Evolutionary conservation across 2,113 vertebrate genomes (phyloP), one percentile per base, ranked within the genome.

Genomic region (Excalfactoria chinensis): DNA sequence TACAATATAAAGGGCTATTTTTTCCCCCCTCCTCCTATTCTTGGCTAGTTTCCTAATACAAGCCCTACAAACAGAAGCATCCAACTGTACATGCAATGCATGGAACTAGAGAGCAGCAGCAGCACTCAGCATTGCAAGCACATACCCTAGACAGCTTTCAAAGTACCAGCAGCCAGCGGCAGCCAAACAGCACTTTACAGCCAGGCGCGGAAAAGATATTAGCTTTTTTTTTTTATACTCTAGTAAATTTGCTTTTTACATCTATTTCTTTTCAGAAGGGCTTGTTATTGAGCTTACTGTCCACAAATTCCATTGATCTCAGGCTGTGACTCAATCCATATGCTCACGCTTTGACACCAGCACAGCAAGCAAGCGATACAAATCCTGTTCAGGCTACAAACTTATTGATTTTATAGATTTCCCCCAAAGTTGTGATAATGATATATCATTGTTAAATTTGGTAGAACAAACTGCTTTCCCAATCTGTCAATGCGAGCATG

Each of bases 371-470:
- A 95, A 98, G 99, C 98, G 98, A 99, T 99, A 98, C 99, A 99
- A 99, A 99, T 99, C 99, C 99, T 98, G 98, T 98, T 98, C 98
- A 98, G 98, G 98, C 98, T 98, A 98, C 98, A 98, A 98, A 98
- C 98, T 97, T 98, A 99, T 99, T 98, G 99, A 99, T 99, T 99
- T 99, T 99, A 99, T 99, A 98, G 99, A 99, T 99, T 99, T 98
- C 98, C 98, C 98, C 98, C 98, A 99, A 99, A 99, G 99, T 99
- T 99, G 99, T 98, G 98, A 99, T 99, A 99, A 99, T 99, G 99
- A 99, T 99, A 99, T 99, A 99, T 99, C 99, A 99, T 99, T 99
- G 99, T 99, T 99, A 99, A 99, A 99, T 99, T 99, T 99, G 98
- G 98, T 99, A 99, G 99, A 99, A 99, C 99, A 99, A 99, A 99